phyloP scores from a whole-genome alignment of 64 coral and sea anemone species.

The Montipora foliosa region DNA sequence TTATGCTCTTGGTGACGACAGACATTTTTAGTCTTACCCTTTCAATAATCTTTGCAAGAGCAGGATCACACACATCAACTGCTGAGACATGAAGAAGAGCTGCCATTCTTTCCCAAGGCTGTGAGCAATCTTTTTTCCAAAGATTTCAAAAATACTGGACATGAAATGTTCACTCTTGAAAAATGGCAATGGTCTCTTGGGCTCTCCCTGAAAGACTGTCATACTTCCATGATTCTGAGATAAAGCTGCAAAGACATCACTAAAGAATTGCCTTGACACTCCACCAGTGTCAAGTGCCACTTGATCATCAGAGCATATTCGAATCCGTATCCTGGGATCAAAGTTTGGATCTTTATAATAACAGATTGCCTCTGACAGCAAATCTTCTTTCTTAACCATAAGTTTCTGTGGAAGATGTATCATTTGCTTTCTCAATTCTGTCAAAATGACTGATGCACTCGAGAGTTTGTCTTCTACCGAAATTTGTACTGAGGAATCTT shows the following conservation, averaged over 20 bases:
- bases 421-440: too few relatives aligned
- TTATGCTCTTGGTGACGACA: too few relatives aligned
- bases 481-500: too few relatives aligned
- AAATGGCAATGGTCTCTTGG: constrained; percentile 17
- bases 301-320: constrained; percentile 10
- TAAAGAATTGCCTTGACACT: constrained; percentile 19
- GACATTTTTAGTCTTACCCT: constrained; percentile 31
- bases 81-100: constrained; percentile 58
- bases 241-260: neutral
- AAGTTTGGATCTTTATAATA: too few relatives aligned
- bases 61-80: constrained; percentile 46
- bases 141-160: constrained; percentile 27
- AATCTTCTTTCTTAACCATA: too few relatives aligned
- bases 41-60: constrained; percentile 35
- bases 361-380: too few relatives aligned
- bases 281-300: constrained; percentile 63
- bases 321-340: too few relatives aligned
- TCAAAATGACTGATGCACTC: too few relatives aligned
- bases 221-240: constrained; percentile 8
- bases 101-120: constrained; percentile 68
- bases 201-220: constrained; percentile 12
- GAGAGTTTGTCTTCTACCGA: too few relatives aligned
- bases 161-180: constrained; percentile 31
- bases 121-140: constrained; percentile 55
- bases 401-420: too few relatives aligned